These are phyloP conservation scores for Tiaroga cobitis DNA, from an alignment of 2,797 vertebrate genomes.

Conservation along the genomic window DNA sequence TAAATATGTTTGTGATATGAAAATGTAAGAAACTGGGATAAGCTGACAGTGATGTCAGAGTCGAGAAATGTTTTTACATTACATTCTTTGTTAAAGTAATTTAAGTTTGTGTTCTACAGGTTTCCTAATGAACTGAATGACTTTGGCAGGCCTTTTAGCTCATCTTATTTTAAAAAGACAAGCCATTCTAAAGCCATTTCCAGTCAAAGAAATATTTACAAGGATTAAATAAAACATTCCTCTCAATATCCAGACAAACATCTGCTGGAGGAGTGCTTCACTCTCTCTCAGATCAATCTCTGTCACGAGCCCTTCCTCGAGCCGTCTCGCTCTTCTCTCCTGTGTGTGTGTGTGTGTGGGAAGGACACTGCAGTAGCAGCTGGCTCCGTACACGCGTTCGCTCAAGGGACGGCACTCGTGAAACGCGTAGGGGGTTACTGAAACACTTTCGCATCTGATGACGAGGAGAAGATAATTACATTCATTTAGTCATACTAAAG, in stretches of 20 bases:
- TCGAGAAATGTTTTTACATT: background rate
- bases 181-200: background rate
- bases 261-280: conserved; percentile 75
- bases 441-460: conserved; percentile 35
- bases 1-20: background rate
- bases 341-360: conserved; percentile 13
- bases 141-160: background rate
- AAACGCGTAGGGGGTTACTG: conserved; percentile 17
- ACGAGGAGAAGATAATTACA: conserved; percentile 24
- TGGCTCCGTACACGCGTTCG: conserved; percentile 12
- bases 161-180: background rate
- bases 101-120: background rate
- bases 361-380: conserved; percentile 46
- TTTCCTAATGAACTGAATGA: background rate
- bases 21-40: background rate
- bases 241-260: conserved; percentile 73
- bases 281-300: conserved; percentile 74
- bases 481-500: conserved; percentile 13
- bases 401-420: conserved; percentile 40
- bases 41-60: background rate
- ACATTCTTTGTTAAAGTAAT: background rate
- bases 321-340: conserved; percentile 47
- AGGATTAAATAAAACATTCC: conserved; percentile 62
- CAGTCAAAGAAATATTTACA: background rate
- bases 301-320: conserved; percentile 69